These are phyloP conservation scores for Drosophila triauraria DNA, from an alignment of 1,140 invertebrate genomes.

Conservation along the genomic window DNA sequence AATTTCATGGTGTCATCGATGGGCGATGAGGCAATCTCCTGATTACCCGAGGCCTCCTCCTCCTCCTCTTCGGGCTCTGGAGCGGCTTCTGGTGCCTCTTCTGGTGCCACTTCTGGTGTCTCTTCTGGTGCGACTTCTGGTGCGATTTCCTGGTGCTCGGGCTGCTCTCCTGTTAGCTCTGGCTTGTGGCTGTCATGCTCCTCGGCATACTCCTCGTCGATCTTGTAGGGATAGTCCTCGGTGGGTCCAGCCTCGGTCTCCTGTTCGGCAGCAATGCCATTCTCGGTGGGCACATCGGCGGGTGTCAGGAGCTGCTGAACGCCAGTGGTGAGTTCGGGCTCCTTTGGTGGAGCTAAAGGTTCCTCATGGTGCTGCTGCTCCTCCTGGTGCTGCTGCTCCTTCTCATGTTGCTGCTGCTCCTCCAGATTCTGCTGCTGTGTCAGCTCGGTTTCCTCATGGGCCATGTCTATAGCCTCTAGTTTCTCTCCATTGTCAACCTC, in stretches of 20 bases:
- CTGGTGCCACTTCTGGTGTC: slow-evolving; percentile 24
- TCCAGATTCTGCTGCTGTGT: slow-evolving; percentile 62
- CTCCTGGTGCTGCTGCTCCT: background rate
- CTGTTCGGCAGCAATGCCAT: slow-evolving; percentile 39
- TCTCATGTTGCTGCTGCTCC: slow-evolving; percentile 34
- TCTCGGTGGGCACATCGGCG: slow-evolving; percentile 59
- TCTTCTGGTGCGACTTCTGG: slow-evolving; percentile 9
- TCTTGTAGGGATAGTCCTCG: slow-evolving; percentile 83
- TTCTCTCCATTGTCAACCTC: slow-evolving; percentile 69
- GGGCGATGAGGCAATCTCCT: slow-evolving; percentile 58
- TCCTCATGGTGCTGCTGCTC: slow-evolving; percentile 10
- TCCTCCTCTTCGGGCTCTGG: slow-evolving; percentile 23
- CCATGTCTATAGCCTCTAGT: slow-evolving; percentile 65
- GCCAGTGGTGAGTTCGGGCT: slow-evolving; percentile 39
- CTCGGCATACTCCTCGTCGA: slow-evolving; percentile 76
- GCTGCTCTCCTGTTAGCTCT: slow-evolving; percentile 21
- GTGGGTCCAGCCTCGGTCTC: slow-evolving; percentile 60
- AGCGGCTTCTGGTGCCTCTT: slow-evolving; percentile 5
- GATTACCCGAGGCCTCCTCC: slow-evolving; percentile 55
- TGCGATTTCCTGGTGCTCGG: slow-evolving; percentile 15
- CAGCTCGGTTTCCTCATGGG: slow-evolving; percentile 70
- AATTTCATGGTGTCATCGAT: slow-evolving; percentile 82
- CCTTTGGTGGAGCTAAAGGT: background rate
- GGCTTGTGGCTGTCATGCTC: slow-evolving; percentile 61
- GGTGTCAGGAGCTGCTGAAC: slow-evolving; percentile 67